Conservation (phyloP, 2,888 invertebrate genomes). For the Sussaba pulchella region DNA sequence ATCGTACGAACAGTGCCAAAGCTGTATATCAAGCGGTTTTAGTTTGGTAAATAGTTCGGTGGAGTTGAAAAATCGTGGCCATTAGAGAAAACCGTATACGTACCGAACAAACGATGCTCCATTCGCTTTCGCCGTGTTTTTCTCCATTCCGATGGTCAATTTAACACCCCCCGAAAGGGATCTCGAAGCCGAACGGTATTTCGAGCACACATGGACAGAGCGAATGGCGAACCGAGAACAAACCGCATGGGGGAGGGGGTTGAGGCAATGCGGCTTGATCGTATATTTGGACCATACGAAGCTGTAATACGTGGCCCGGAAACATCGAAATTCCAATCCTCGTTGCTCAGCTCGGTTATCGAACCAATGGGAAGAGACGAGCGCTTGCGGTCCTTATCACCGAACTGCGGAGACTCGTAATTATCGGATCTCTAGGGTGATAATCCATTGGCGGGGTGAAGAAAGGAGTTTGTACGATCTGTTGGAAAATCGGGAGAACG, state of each 20-base stretch:
- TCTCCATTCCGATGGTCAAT: constrained; percentile 36
- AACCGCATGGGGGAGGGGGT: too few species aligned
- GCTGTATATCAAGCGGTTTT: not conserved
- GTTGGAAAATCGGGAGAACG: constrained; percentile 11
- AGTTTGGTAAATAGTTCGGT: constrained; percentile 7
- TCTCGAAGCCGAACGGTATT: constrained; percentile 12
- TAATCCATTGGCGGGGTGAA: constrained; percentile 42
- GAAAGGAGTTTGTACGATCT: constrained; percentile 19
- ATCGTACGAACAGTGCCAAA: not conserved
- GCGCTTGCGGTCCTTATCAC: not conserved
- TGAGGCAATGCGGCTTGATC: constrained; percentile 20
- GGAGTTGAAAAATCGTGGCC: constrained; percentile 45
- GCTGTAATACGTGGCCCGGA: constrained; percentile 14
- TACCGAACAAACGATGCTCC: constrained; percentile 27
- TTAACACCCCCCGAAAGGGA: not conserved
- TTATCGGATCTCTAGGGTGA: constrained; percentile 47
- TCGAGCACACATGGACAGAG: not conserved
- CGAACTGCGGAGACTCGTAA: constrained; percentile 37
- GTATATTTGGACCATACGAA: constrained; percentile 8
- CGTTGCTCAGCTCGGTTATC: constrained; percentile 3
- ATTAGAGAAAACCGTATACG: constrained; percentile 16
- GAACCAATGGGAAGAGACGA: not conserved
- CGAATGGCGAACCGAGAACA: constrained; percentile 2
- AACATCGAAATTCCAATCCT: constrained; percentile 40
- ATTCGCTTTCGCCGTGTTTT: constrained; percentile 18